These are phyloP conservation scores for Zophobas atratus DNA, from an alignment of 1,140 invertebrate species.

Conservation along the genomic window DNA sequence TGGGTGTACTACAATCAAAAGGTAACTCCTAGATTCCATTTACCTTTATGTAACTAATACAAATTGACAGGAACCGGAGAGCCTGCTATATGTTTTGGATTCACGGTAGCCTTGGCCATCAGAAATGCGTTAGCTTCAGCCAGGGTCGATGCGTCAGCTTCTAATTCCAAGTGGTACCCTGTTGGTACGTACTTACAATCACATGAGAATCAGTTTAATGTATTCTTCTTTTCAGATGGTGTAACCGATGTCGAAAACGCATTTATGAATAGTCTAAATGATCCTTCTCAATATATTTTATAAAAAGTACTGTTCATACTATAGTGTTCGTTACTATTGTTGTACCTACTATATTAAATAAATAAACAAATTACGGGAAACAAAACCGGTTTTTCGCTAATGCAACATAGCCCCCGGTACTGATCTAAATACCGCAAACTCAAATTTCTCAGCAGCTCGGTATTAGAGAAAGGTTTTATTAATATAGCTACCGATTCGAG, in stretches of 20 bases:
- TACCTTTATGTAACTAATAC: conserved; percentile 83
- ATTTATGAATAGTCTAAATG: conserved; percentile 58
- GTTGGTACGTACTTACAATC: conserved; percentile 59
- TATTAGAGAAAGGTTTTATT: no score
- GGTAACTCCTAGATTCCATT: conserved; percentile 75
- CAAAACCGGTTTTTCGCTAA: no score
- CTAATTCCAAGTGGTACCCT: conserved; percentile 65
- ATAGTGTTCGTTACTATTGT: no score
- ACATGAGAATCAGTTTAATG: background rate
- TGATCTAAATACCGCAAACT: no score
- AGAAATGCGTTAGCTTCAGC: conserved; percentile 80
- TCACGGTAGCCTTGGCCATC: conserved; percentile 79
- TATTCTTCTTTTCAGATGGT: conserved; percentile 57
- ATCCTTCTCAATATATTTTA: conserved; percentile 59
- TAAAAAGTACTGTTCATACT: conserved; percentile 16
- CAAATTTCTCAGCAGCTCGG: no score
- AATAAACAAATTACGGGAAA: no score
- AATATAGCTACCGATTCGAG: no score
- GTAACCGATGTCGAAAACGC: conserved; percentile 59
- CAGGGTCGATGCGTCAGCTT: conserved; percentile 72
- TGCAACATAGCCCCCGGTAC: no score
- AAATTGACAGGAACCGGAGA: conserved; percentile 80
- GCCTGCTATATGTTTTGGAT: conserved; percentile 82
- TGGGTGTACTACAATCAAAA: conserved; percentile 85
- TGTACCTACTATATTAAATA: no score